These are phyloP conservation scores for Rhagoletis pomonella DNA, from an alignment of 1,140 invertebrate genomes.

Conservation along the genomic window DNA sequence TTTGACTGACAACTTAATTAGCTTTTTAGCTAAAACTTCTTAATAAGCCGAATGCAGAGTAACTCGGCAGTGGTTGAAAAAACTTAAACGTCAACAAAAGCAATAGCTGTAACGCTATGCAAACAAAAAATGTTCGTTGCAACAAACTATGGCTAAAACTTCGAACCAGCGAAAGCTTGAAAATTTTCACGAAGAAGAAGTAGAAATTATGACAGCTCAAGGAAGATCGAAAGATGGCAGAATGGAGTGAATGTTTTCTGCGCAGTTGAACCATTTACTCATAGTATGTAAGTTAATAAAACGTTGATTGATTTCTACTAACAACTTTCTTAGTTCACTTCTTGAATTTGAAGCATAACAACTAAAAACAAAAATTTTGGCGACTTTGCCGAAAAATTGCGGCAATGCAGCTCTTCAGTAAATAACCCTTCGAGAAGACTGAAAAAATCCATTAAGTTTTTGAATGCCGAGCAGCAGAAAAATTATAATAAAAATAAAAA, in stretches of 20 bases:
- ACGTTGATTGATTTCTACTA: conserved; percentile 23
- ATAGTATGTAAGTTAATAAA: neutral
- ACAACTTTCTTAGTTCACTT: neutral
- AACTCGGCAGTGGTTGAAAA: neutral
- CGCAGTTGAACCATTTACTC: neutral
- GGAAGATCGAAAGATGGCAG: neutral
- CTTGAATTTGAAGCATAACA: neutral
- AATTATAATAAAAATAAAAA: conserved; percentile 41
- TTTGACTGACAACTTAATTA: conserved; percentile 73
- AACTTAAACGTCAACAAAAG: neutral
- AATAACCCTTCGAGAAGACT: neutral
- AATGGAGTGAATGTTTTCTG: neutral
- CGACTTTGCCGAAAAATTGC: neutral
- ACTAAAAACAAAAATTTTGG: neutral
- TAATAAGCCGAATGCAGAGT: conserved; percentile 36
- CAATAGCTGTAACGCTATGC: neutral
- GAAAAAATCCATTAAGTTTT: conserved; percentile 32
- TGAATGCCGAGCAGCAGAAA: neutral
- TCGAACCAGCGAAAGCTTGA: neutral
- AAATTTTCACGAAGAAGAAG: conserved; percentile 5
- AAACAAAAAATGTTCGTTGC: neutral
- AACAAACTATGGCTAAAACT: neutral
- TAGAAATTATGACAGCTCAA: conserved; percentile 3
- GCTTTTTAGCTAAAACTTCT: conserved; percentile 60
- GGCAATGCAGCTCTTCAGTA: neutral